phyloP scores from a whole-genome alignment of 2,113 vertebrate species.

The Bombycilla garrulus region DNA sequence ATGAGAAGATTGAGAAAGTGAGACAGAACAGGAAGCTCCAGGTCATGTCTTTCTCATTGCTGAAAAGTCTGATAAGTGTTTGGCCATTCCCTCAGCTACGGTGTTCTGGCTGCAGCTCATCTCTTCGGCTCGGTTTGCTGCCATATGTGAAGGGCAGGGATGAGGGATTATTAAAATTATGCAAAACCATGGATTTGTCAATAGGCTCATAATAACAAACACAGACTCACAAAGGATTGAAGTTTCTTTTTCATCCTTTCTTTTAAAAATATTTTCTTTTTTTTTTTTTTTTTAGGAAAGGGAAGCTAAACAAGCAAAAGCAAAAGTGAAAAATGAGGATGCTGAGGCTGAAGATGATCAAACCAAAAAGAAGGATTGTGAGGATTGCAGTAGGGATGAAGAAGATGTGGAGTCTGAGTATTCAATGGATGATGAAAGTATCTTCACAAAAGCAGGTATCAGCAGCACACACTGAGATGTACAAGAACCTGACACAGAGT shows the following conservation, averaged over 20 bases:
- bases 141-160: too few relatives aligned
- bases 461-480: too few relatives aligned
- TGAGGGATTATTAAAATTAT: not conserved
- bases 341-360: not conserved
- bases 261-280: not conserved
- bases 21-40: constrained; percentile 85
- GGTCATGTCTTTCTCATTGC: constrained; percentile 55
- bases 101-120: not conserved
- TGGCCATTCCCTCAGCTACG: not conserved
- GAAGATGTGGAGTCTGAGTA: constrained; percentile 77
- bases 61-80: not conserved
- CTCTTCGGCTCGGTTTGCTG: not conserved
- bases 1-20: constrained; percentile 94
- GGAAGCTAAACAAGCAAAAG: constrained; percentile 42
- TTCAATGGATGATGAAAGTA: constrained; percentile 82
- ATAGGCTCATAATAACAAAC: not conserved
- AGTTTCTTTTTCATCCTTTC: not conserved
- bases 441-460: constrained; percentile 89
- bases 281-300: constrained; percentile 70
- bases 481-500: not conserved
- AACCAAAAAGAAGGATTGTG: constrained; percentile 7
- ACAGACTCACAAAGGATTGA: not conserved
- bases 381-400: constrained; percentile 40
- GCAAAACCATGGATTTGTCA: not conserved
- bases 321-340: not conserved